Evolutionary conservation across 2,797 vertebrate species (phyloP).

Genomic region (Mormyrops attenuatus): DNA sequence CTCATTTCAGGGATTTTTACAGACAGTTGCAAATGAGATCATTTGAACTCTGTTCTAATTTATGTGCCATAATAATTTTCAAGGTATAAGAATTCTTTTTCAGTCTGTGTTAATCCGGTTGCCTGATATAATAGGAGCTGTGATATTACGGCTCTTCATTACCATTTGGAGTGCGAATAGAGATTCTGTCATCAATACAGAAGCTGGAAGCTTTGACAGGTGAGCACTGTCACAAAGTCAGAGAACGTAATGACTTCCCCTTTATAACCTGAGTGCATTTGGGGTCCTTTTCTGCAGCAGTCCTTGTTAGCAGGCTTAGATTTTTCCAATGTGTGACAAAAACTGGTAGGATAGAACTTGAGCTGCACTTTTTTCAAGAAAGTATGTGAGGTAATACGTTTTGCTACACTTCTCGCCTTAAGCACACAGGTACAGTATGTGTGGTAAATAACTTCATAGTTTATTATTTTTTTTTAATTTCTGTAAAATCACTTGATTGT

Average conservation of each 20-base stretch:
- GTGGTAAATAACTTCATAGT: not conserved
- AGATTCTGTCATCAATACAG: not conserved
- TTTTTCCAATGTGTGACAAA: not conserved
- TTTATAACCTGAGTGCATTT: not conserved
- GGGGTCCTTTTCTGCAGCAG: not conserved
- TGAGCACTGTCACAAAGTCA: not conserved
- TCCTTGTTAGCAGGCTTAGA: not conserved
- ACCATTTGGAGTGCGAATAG: not conserved
- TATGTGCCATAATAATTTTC: constrained; percentile 18
- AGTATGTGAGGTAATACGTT: not conserved
- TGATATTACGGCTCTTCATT: not conserved
- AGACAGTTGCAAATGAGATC: constrained; percentile 17
- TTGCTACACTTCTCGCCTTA: not conserved
- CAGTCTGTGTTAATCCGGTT: constrained; percentile 9
- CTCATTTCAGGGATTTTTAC: constrained; percentile 10
- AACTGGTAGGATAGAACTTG: not conserved
- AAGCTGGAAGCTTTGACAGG: not conserved
- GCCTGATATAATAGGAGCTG: not conserved
- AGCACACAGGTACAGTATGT: not conserved
- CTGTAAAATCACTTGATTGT: not conserved
- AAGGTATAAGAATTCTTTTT: constrained; percentile 14
- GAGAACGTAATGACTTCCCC: not conserved
- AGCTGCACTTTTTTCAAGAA: not conserved
- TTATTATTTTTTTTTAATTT: not conserved
- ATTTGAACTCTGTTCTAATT: constrained; percentile 22